A percentile compares a stretch with the other conserved stretches of the same genome.
Conservation (phyloP, 2,797 vertebrate species). For the Streptopelia turtur region DNA sequence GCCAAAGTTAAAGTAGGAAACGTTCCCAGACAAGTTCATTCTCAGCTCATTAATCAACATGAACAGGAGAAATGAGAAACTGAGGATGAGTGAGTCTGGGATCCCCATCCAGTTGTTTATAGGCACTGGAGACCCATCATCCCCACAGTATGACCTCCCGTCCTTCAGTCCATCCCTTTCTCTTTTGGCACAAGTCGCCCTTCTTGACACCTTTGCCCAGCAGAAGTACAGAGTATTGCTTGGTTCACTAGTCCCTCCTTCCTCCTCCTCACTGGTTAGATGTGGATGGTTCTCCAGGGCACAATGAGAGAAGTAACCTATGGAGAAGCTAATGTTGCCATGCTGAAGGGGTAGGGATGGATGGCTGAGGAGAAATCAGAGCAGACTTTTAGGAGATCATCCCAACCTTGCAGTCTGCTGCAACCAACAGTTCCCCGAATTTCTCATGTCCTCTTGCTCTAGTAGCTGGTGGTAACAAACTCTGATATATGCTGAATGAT, state of each 20-base stretch:
- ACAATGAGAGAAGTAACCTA: not conserved
- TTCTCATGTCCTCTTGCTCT: not conserved
- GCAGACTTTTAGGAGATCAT: not conserved
- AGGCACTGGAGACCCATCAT: not conserved
- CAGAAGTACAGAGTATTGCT: not conserved
- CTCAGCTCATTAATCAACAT: slow-evolving; percentile 42
- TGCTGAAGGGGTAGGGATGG: not conserved
- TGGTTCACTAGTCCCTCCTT: not conserved
- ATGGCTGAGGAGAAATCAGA: not conserved
- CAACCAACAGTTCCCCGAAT: not conserved
- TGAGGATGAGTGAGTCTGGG: not conserved
- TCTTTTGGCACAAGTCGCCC: not conserved
- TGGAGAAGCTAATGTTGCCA: not conserved
- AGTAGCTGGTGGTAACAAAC: not conserved
- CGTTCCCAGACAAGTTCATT: not conserved
- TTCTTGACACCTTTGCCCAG: not conserved
- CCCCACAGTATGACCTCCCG: not conserved
- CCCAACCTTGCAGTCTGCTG: not conserved
- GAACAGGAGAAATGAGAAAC: not conserved
- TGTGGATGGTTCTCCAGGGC: not conserved
- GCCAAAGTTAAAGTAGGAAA: slow-evolving; percentile 24
- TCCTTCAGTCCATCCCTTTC: not conserved
- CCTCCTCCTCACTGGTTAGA: not conserved
- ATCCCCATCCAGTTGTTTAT: not conserved
- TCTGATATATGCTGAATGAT: not conserved